Base-by-base conservation (phyloP, 2,797 vertebrate genomes). In the Sandelia bainsii region DNA sequence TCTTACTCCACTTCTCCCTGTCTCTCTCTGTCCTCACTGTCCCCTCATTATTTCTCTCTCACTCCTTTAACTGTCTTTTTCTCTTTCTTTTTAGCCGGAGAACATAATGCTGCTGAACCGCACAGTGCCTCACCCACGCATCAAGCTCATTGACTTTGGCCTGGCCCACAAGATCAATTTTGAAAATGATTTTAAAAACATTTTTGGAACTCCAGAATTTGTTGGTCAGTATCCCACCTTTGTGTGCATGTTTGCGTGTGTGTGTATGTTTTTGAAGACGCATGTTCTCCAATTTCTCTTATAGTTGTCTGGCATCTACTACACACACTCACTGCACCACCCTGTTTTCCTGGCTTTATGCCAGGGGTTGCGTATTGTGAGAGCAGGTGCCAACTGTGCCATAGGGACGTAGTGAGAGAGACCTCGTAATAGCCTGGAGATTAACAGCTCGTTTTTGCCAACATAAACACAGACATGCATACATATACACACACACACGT, bases 91-190 rank as follows among this genome's bases (percentile, higher is more conserved):
- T n/a, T 66, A 99, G 98, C 98, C 98, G 29, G 98, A 99, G 93
- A 99, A 99, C 90, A 99, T 99, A 91, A 99, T 99, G 98, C 93
- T 99, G 92, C 92, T 99, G 91, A 96, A 94, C 93, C 95, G 96
- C 91, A 96, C 94, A 48, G 91, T 95, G 84, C 96, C 96, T 89
- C 98, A 98, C 80, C 97, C 98, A 68, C 97, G 97, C 82, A 99
- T 99, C 92, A 99, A 99, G 92, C 95, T 99, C 87, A 99, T 99
- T 59, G 98, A 99, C 94, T 99, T 99, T 48, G 98, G 98, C 54
- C 93, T 99, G 89, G 98, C 98, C 5, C 98, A 99, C 92, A 98
- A 98, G 94, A 99, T 99, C 45, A 97, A 99, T 84, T 98, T 98
- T 72, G 96, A 97, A 89, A 99, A 98, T 86, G 97, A 99, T 91